Conservation (phyloP, 1,140 invertebrate genomes). For the Agrypnia vestita region DNA sequence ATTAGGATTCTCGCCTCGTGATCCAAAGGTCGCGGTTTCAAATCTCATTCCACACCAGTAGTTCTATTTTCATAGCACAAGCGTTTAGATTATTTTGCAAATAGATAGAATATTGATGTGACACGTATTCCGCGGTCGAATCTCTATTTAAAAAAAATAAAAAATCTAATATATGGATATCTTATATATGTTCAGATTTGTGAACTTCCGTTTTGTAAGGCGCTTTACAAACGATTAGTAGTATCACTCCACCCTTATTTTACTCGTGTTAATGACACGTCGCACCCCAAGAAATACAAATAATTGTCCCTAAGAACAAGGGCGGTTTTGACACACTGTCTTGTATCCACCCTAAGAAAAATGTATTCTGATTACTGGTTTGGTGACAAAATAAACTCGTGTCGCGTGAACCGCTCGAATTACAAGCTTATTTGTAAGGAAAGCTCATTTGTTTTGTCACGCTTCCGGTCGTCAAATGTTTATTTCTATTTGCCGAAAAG, state of each 20-base stretch:
- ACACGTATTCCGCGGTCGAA: no score
- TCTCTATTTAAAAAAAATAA: no score
- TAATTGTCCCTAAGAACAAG: constrained; percentile 21
- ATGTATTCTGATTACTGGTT: constrained; percentile 41
- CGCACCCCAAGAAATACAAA: constrained; percentile 3
- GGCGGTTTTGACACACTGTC: constrained; percentile 43
- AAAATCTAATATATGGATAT: no score
- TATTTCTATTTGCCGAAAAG: neutral
- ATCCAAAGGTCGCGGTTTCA: no score
- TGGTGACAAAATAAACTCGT: neutral
- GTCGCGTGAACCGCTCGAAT: constrained; percentile 18
- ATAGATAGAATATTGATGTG: no score
- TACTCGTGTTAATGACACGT: neutral
- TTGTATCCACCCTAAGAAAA: constrained; percentile 25
- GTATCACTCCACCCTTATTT: neutral
- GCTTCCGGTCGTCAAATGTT: constrained; percentile 11
- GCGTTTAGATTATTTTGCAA: no score
- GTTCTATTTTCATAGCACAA: no score
- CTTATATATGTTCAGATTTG: no score
- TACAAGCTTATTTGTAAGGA: neutral
- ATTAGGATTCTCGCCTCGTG: no score
- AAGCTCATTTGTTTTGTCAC: neutral
- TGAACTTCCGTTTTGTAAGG: no score
- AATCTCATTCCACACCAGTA: no score
- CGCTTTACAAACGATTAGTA: neutral